Conservation (phyloP, 2,888 invertebrate genomes). For the Agriopis leucophaearia region DNA sequence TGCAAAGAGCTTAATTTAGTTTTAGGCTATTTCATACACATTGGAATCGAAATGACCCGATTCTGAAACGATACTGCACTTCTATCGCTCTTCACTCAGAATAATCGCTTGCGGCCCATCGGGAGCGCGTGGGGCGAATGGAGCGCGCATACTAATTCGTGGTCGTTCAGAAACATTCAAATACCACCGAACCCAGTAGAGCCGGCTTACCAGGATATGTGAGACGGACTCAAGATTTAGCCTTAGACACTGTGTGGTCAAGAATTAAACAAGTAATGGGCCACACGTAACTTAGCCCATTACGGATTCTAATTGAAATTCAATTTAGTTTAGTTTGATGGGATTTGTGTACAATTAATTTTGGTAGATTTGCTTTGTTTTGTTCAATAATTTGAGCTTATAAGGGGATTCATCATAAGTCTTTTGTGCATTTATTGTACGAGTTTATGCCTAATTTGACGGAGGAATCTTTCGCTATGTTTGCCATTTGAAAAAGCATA, state of each 20-base stretch:
- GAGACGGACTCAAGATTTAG: slow-evolving; percentile 82
- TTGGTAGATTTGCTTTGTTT: slow-evolving; percentile 32
- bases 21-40: no score
- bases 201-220: slow-evolving; percentile 83
- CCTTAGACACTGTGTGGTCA: slow-evolving; percentile 74
- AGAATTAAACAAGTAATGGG: slow-evolving; percentile 83
- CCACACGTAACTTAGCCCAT: slow-evolving; percentile 66
- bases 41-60: neutral
- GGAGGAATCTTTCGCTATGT: neutral
- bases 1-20: no score
- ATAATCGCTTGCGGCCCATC: slow-evolving; percentile 72
- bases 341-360: slow-evolving; percentile 52
- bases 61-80: slow-evolving; percentile 9
- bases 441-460: no score
- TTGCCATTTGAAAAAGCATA: neutral
- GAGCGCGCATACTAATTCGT: slow-evolving; percentile 84
- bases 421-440: neutral
- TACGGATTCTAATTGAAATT: slow-evolving; percentile 64
- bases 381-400: neutral
- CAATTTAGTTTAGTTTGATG: slow-evolving; percentile 56
- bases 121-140: slow-evolving; percentile 75
- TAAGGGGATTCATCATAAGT: neutral
- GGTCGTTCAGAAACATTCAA: slow-evolving; percentile 80
- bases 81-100: slow-evolving; percentile 50
- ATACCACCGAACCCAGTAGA: slow-evolving; percentile 76